Evolutionary conservation across 2,888 invertebrate genomes (phyloP).

Genomic region (Polymixis lichenea): DNA sequence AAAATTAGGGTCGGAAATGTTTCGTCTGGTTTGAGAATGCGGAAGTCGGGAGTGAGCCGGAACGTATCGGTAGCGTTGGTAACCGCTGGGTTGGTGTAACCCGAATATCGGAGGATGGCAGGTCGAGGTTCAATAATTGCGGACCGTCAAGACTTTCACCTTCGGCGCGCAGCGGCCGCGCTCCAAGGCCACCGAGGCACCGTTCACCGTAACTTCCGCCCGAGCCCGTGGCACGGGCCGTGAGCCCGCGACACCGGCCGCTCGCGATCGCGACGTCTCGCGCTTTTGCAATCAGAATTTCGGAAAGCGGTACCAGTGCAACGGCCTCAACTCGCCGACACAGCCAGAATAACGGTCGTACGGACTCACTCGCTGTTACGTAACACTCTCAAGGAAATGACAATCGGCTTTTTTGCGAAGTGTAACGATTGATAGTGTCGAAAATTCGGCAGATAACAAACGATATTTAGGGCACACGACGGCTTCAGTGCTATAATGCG

Average conservation of each 20-base stretch:
- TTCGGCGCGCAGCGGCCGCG: slow-evolving; percentile 85
- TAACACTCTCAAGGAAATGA: slow-evolving; percentile 75
- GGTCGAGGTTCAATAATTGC: slow-evolving; percentile 89
- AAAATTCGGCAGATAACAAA: slow-evolving; percentile 64
- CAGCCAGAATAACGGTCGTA: slow-evolving; percentile 74
- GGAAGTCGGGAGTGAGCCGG: slow-evolving; percentile 74
- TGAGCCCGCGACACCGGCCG: slow-evolving; percentile 66
- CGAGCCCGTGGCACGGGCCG: slow-evolving; percentile 74
- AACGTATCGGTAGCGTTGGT: slow-evolving; percentile 64
- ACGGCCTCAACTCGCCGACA: slow-evolving; percentile 72
- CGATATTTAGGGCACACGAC: slow-evolving; percentile 47
- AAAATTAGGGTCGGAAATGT: slow-evolving; percentile 59
- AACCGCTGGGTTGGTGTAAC: slow-evolving; percentile 72
- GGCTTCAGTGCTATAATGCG: slow-evolving; percentile 30
- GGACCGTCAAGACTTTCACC: slow-evolving; percentile 88
- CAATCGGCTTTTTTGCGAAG: slow-evolving; percentile 68
- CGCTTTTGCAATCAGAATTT: slow-evolving; percentile 83
- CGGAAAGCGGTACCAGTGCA: slow-evolving; percentile 80
- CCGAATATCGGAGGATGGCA: slow-evolving; percentile 84
- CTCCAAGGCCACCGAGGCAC: slow-evolving; percentile 85
- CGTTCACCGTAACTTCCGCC: slow-evolving; percentile 85
- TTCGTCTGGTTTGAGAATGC: slow-evolving; percentile 69
- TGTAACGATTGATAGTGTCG: slow-evolving; percentile 67
- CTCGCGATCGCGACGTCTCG: slow-evolving; percentile 70
- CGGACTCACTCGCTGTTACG: slow-evolving; percentile 73